Percentiles rank a stretch among this genome's conserved stretches.
phyloP scores from a whole-genome alignment of 2,888 invertebrate genomes.

The Blastobasis lacticolella region DNA sequence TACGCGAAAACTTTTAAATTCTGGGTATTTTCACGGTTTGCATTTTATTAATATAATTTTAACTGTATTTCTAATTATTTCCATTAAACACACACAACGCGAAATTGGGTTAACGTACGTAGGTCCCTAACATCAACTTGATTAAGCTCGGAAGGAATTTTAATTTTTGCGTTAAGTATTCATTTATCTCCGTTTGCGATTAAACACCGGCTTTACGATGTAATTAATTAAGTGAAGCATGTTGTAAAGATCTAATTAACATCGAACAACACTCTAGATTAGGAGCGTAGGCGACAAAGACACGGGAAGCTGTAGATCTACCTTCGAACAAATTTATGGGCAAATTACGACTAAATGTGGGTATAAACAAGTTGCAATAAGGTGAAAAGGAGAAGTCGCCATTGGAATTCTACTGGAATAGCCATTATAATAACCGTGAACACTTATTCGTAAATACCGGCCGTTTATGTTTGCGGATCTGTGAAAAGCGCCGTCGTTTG shows the following conservation, averaged over 20 bases:
- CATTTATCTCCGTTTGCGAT: slow-evolving; percentile 11
- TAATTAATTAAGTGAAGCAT: slow-evolving; percentile 53
- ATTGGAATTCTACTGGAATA: neutral
- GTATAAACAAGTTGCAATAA: neutral
- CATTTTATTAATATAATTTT: too few relatives aligned
- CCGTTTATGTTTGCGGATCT: neutral
- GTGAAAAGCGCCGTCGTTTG: neutral
- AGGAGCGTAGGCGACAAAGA: slow-evolving; percentile 32
- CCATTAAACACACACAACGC: too few relatives aligned
- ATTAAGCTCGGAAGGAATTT: too few relatives aligned
- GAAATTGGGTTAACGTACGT: too few relatives aligned
- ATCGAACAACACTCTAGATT: slow-evolving; percentile 33
- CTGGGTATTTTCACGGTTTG: slow-evolving; percentile 1
- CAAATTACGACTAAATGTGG: slow-evolving; percentile 1
- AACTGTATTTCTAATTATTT: too few relatives aligned
- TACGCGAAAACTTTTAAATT: neutral
- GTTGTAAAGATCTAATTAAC: slow-evolving; percentile 50
- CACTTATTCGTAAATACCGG: neutral
- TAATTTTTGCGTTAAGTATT: too few relatives aligned
- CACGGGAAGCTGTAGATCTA: slow-evolving; percentile 1
- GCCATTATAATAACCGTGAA: neutral
- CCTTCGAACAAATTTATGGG: slow-evolving; percentile 3
- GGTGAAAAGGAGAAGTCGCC: neutral
- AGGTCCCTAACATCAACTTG: too few relatives aligned
- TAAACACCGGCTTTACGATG: slow-evolving; percentile 32